Conservation (phyloP, 2,888 invertebrate species). For the Criorhina ranunculi region DNA sequence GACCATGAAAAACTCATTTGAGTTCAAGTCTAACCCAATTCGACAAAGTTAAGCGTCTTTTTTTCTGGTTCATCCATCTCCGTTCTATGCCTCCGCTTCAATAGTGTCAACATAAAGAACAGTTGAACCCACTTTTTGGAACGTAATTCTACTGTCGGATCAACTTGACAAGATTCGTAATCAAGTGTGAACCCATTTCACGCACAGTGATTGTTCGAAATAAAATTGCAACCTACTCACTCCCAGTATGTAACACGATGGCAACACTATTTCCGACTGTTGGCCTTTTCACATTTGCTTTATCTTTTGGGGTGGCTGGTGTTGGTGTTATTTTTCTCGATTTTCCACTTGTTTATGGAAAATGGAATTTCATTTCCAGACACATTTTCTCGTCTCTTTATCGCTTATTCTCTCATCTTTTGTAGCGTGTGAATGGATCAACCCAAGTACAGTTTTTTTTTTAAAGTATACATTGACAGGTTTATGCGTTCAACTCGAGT, state of each 20-base stretch:
- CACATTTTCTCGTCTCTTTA: slow-evolving; percentile 33
- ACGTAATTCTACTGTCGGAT: too few relatives aligned
- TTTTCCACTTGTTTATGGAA: slow-evolving; percentile 64
- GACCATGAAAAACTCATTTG: too few relatives aligned
- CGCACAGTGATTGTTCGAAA: too few relatives aligned
- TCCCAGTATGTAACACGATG: neutral
- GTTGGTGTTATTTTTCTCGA: slow-evolving; percentile 32
- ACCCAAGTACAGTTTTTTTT: slow-evolving; percentile 45
- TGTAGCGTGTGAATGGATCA: slow-evolving; percentile 51
- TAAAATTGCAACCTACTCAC: neutral
- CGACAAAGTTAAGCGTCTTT: too few relatives aligned
- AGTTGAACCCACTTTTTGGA: too few relatives aligned
- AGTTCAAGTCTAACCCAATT: too few relatives aligned
- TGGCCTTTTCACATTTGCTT: slow-evolving; percentile 37
- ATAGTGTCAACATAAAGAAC: too few relatives aligned
- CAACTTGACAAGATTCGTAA: too few relatives aligned
- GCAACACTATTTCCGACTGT: slow-evolving; percentile 29
- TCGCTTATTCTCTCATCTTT: slow-evolving; percentile 17
- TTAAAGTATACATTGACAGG: slow-evolving; percentile 61
- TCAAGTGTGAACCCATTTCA: too few relatives aligned
- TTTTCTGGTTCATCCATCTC: too few relatives aligned
- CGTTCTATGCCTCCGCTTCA: too few relatives aligned
- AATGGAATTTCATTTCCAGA: slow-evolving; percentile 70
- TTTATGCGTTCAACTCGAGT: slow-evolving; percentile 34
- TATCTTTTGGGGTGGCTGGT: slow-evolving; percentile 38